These are phyloP conservation scores for Greenwoodochromis staneri DNA, from an alignment of 2,113 vertebrate genomes.

Conservation along the genomic window DNA sequence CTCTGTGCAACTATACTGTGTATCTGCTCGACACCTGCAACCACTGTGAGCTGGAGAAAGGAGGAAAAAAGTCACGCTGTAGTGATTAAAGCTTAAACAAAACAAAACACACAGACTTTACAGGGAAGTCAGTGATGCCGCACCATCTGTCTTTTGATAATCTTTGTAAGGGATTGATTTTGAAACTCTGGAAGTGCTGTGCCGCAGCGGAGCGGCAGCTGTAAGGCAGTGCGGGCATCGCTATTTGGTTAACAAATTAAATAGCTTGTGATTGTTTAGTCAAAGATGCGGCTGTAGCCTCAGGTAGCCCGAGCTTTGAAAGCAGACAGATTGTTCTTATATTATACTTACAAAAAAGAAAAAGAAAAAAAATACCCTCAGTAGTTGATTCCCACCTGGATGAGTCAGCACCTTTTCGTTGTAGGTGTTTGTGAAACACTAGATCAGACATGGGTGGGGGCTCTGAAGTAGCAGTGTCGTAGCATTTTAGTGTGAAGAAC, in stretches of 20 bases:
- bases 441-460: neutral
- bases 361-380: rapidly evolving
- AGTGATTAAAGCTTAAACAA: neutral
- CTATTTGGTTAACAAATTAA: conserved; percentile 53
- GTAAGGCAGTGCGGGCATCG: neutral
- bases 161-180: conserved; percentile 39
- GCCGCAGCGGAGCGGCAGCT: neutral
- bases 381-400: neutral
- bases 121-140: neutral
- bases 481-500: neutral
- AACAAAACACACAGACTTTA: neutral
- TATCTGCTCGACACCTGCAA: conserved; percentile 11
- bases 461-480: neutral
- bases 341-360: neutral
- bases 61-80: neutral
- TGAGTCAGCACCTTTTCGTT: neutral
- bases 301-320: neutral
- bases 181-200: neutral
- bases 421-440: neutral
- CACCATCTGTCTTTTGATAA: conserved; percentile 43
- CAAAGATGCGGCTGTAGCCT: neutral
- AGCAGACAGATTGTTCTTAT: neutral
- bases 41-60: conserved; percentile 42
- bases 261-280: conserved; percentile 15
- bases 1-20: neutral